Conservation (phyloP, 1,140 invertebrate species). For the Dendroctonus valens region DNA sequence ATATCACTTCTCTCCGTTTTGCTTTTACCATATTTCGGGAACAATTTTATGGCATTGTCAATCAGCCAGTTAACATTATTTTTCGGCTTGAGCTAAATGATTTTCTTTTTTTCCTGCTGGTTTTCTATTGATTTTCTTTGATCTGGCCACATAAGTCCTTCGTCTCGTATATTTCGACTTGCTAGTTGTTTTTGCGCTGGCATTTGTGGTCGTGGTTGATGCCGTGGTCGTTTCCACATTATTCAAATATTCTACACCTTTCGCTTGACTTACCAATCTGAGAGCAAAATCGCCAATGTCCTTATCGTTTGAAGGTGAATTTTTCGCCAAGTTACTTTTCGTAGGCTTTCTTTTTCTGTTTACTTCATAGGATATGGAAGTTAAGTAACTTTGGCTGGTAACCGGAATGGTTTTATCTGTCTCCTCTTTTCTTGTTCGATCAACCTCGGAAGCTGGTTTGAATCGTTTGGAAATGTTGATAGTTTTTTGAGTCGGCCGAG, state of each 20-base stretch:
- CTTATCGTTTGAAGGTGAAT: neutral
- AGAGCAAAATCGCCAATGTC: constrained; percentile 35
- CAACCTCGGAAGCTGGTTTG: too few relatives aligned
- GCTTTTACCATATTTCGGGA: too few relatives aligned
- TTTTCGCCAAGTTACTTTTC: neutral
- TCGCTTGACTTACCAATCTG: constrained; percentile 45
- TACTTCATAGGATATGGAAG: constrained; percentile 50
- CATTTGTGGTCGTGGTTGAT: constrained; percentile 14
- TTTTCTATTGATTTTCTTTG: constrained; percentile 28
- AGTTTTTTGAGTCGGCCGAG: too few relatives aligned
- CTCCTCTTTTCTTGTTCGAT: neutral
- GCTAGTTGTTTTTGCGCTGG: constrained; percentile 29
- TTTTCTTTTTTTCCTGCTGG: neutral
- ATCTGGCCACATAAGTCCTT: constrained; percentile 30
- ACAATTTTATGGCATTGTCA: too few relatives aligned
- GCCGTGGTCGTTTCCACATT: constrained; percentile 2
- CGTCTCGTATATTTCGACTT: constrained; percentile 35
- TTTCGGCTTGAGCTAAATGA: too few relatives aligned
- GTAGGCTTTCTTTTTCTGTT: constrained; percentile 33
- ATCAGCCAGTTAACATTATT: too few relatives aligned
- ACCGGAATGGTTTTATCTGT: constrained; percentile 9
- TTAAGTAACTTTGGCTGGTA: constrained; percentile 49
- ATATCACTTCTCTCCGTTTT: too few relatives aligned
- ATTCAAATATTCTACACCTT: constrained; percentile 39
- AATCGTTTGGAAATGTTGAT: too few relatives aligned